Percentiles rank a stretch among this genome's conserved stretches.
Evolutionary conservation across 2,113 vertebrate species (phyloP).

Genomic region (Collichthys lucidus): DNA sequence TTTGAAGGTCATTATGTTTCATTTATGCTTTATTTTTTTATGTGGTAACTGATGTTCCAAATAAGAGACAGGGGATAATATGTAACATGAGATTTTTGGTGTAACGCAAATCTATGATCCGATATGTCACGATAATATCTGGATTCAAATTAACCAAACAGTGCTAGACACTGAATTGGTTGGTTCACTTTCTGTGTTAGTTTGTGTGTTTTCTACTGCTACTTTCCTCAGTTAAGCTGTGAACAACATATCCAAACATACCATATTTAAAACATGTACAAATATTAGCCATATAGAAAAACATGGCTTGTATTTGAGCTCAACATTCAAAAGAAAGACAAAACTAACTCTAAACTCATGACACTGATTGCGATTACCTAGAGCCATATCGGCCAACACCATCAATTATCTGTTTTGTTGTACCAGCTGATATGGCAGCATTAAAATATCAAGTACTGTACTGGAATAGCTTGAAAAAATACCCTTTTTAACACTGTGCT

Average conservation of each 20-base stretch:
- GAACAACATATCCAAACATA: not conserved
- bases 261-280: not conserved
- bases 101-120: not conserved
- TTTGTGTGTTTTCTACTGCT: not conserved
- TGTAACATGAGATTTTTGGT: conserved; percentile 1
- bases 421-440: no score
- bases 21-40: conserved; percentile 17
- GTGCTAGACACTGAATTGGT: not conserved
- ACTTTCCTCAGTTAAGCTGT: not conserved
- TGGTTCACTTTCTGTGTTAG: not conserved
- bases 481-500: no score
- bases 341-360: not conserved
- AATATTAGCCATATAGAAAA: not conserved
- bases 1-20: not conserved
- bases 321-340: not conserved
- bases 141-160: not conserved
- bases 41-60: not conserved
- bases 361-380: no score
- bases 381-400: no score
- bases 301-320: not conserved
- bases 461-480: no score
- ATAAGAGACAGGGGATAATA: conserved; percentile 1
- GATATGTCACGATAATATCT: not conserved
- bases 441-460: no score
- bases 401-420: no score